Evolutionary conservation across 2,888 invertebrate species (phyloP), one percentile per base, ranked within the genome.

Genomic region (Tetanocera ferruginea): DNA sequence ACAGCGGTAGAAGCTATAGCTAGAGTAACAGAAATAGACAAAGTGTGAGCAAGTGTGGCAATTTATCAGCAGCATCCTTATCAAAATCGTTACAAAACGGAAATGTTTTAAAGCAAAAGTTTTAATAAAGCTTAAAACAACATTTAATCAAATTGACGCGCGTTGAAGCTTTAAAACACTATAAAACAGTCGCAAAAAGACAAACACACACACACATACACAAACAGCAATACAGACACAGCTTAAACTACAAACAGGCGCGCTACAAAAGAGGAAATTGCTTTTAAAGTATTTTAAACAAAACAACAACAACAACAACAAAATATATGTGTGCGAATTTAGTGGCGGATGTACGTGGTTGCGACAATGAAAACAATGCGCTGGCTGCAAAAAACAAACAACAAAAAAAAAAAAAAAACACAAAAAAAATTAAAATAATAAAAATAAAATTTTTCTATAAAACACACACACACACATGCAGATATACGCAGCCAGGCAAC

Each of bases 81-180:
- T 60, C 57, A 28, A n/a, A 43, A 17, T 67, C 49, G 8, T 66
- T 66, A 37, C 67, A 43, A 43, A 43, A 25, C 67, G 67, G 67
- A 67, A 67, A 43, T 23, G 55, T 55, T 71, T 71, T 43, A 55
- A 71, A 34, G n/a, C 34, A 55, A 71, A 71, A 71, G 55, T 71
- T 71, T 71, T 34, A 55, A 55, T 55, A 49, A 9, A 55, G 57
- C 55, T 34, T 37, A 31, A 52, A 34, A 57, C 25, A 52, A 55
- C 71, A 55, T 71, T 71, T 34, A 71, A 71, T 71, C 71, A 71
- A 52, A 55, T 71, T 55, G 71, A 25, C 55, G 55, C 55, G 28
- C 55, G 34, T 71, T 52, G n/a, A 57, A 71, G 43, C 19, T 71
- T 37, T 23, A 49, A n/a, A 71, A 52, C 52, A 71, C n/a, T 6